Conservation (phyloP, 2,888 invertebrate genomes). For the Cryptophagus acutangulus region DNA sequence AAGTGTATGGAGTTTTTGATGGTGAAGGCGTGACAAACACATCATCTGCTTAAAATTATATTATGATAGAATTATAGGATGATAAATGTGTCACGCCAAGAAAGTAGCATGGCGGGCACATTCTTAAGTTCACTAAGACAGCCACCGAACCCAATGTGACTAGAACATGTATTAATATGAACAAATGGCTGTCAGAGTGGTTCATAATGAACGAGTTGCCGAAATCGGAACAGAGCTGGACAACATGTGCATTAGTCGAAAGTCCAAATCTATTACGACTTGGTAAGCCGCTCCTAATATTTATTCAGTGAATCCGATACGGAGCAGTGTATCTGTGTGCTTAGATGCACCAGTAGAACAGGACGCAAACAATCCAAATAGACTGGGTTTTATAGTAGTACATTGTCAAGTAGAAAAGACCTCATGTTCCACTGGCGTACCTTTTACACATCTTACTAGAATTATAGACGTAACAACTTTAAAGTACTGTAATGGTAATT, state of each 20-base stretch:
- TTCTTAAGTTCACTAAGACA: slow-evolving; percentile 26
- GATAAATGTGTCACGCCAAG: slow-evolving; percentile 37
- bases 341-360: slow-evolving; percentile 40
- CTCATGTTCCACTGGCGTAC: slow-evolving; percentile 29
- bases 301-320: slow-evolving; percentile 44
- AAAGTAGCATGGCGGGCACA: slow-evolving; percentile 33
- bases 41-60: slow-evolving; percentile 36
- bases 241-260: too few relatives aligned
- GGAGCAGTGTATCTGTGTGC: slow-evolving; percentile 49
- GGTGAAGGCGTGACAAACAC: slow-evolving; percentile 43
- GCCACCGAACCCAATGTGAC: slow-evolving; percentile 14
- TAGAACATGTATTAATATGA: slow-evolving; percentile 16
- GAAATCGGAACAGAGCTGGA: slow-evolving; percentile 9
- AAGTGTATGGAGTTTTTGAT: slow-evolving; percentile 43
- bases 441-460: slow-evolving; percentile 46
- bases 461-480: slow-evolving; percentile 40
- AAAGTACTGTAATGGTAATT: slow-evolving; percentile 36
- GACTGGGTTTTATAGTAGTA: slow-evolving; percentile 3
- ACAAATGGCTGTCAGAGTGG: slow-evolving; percentile 15
- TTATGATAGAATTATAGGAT: too few relatives aligned
- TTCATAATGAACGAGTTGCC: slow-evolving; percentile 18
- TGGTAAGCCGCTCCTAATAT: slow-evolving; percentile 20
- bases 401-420: slow-evolving; percentile 14
- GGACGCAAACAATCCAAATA: slow-evolving; percentile 25
- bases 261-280: slow-evolving; percentile 16